phyloP scores from a whole-genome alignment of 2,113 vertebrate genomes.

The Ursus arctos region DNA sequence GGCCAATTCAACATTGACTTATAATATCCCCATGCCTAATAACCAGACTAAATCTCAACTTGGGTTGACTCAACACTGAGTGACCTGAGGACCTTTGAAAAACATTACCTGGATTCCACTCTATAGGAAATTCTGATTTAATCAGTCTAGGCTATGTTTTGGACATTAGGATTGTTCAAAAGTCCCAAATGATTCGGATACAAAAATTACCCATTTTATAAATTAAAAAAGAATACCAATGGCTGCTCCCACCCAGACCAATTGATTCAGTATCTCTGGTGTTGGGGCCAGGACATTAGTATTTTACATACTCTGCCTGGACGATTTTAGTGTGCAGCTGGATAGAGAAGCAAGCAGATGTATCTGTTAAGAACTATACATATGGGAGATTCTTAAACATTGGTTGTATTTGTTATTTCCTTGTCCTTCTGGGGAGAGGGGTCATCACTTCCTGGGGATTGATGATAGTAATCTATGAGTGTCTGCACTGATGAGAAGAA shows the following conservation, averaged over 20 bases:
- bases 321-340: background rate
- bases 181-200: background rate
- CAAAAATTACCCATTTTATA: background rate
- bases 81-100: background rate
- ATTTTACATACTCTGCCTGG: background rate
- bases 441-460: background rate
- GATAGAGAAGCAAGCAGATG: background rate
- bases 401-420: background rate
- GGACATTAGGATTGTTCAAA: background rate
- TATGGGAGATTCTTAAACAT: background rate
- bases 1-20: background rate
- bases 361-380: background rate
- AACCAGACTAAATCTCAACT: background rate
- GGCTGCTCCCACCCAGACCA: background rate
- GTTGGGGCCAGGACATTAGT: background rate
- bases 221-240: background rate
- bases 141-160: background rate
- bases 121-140: background rate
- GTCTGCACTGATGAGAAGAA: background rate
- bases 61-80: background rate
- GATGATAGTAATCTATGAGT: background rate
- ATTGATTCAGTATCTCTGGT: background rate
- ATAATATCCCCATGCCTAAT: background rate
- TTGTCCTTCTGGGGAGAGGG: background rate
- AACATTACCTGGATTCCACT: background rate